These are phyloP conservation scores for Trichogramma evanescens DNA, from an alignment of 2,888 invertebrate species.

Conservation along the genomic window DNA sequence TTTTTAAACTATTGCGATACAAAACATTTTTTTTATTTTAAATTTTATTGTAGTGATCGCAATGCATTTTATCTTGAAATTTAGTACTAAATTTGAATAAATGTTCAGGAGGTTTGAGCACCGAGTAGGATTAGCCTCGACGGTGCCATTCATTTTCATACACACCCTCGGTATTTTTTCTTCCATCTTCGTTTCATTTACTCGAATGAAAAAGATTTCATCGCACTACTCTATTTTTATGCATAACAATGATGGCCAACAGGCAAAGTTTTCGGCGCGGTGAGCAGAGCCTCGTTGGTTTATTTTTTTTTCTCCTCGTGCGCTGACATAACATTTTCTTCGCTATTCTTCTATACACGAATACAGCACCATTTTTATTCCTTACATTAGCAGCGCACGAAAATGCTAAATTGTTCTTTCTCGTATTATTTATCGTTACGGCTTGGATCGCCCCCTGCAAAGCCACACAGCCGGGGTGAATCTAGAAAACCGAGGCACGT, in stretches of 20 bases:
- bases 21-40: too few species aligned
- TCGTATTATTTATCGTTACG: constrained; percentile 31
- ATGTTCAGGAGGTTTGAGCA: too few species aligned
- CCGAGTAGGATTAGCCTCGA: constrained; percentile 11
- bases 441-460: constrained; percentile 9
- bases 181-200: constrained; percentile 34
- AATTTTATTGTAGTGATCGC: too few species aligned
- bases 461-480: constrained; percentile 21
- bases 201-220: constrained; percentile 32
- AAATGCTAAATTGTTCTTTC: constrained; percentile 16
- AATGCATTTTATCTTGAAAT: too few species aligned
- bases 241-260: constrained; percentile 30
- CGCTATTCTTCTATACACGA: background rate
- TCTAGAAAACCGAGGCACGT: constrained; percentile 25
- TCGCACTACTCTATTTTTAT: constrained; percentile 28
- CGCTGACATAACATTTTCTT: background rate
- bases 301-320: constrained; percentile 5
- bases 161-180: constrained; percentile 19
- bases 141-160: constrained; percentile 31
- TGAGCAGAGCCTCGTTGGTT: background rate
- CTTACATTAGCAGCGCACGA: background rate
- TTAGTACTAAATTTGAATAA: too few species aligned
- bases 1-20: too few species aligned
- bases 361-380: constrained; percentile 14
- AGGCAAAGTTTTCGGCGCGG: constrained; percentile 2